Base-by-base conservation (phyloP, 2,113 vertebrate genomes). In the Callorhinus ursinus region DNA sequence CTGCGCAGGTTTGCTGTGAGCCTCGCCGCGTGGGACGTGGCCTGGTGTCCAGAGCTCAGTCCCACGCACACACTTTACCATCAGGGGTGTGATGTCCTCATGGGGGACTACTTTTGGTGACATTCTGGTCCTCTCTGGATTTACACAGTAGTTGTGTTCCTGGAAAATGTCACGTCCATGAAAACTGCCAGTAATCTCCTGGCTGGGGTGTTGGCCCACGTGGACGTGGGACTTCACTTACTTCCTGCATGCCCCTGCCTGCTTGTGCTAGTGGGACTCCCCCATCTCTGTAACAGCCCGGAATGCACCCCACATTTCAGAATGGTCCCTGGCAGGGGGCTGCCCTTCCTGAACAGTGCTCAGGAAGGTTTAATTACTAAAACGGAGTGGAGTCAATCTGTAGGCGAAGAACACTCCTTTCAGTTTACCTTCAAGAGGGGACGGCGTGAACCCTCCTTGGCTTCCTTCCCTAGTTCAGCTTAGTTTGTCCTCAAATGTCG, bases 11-110 rank as follows among this genome's bases (percentile, higher is more conserved):
- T 36, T 21, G 18, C 67, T 21, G 7, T 10, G 67, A 69, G n/a
- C 18, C 67, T 69, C 18, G 18, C 67, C 18, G 1, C 8, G 8
- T 36, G 67, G 26, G 2, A 4, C 9, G 5, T 3, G 13, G 51
- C 16, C 63, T 18, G 14, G 2, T 8, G 26, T 26, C 7, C 4
- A 10, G 21, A 26, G 21, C 46, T 12, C 8, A 7, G 16, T 24
- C 3, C 53, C 42, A 55, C 0, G 4, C 4, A 5, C 12, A 39
- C 15, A 3, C 10, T 67, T 67, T 3, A 0, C 55, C 16, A 0
- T 42, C 55, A 18, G 36, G 15, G 9, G 22, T 12, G 15, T 28
- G 1, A 5, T 0, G 4, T 39, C 10, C 55, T 88, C 7, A 1
- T 33, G 42, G 31, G 14, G 22, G 88, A 22, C 55, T 24, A 21